Evolutionary conservation across 2,888 invertebrate genomes (phyloP).

Genomic region (Habrosyne pyritoides): DNA sequence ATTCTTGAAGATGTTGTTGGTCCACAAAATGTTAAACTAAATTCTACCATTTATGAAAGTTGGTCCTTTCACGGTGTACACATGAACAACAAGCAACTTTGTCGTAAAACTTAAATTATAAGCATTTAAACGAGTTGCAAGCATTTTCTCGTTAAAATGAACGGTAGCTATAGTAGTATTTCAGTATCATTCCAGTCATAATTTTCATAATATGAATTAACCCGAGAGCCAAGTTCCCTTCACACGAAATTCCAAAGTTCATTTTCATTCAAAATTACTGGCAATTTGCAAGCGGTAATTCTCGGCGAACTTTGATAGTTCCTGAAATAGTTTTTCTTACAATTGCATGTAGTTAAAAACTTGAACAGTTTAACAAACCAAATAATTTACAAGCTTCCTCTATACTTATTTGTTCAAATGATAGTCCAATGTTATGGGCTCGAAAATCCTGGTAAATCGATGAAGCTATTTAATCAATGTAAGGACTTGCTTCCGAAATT

Average conservation of each 20-base stretch:
- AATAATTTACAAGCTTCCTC: conserved; percentile 35
- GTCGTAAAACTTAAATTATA: neutral
- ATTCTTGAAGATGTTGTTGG: too few species aligned
- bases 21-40: too few species aligned
- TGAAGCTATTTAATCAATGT: too few species aligned
- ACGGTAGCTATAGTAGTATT: conserved; percentile 17
- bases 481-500: too few species aligned
- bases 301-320: conserved; percentile 60
- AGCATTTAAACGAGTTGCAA: neutral
- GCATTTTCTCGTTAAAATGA: neutral
- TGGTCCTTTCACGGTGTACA: neutral
- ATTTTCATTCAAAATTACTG: conserved; percentile 59
- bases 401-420: conserved; percentile 6
- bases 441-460: too few species aligned
- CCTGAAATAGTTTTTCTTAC: conserved; percentile 59
- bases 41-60: too few species aligned
- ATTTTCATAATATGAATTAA: conserved; percentile 35
- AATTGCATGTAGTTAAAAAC: conserved; percentile 54
- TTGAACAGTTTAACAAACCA: conserved; percentile 39
- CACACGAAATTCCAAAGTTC: conserved; percentile 56
- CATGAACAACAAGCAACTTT: neutral
- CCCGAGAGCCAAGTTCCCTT: conserved; percentile 44
- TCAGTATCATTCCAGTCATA: conserved; percentile 29
- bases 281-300: conserved; percentile 62
- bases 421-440: conserved; percentile 12